A percentile compares a stretch with the other conserved stretches of the same genome.
phyloP scores from a whole-genome alignment of 2,797 vertebrate species.

The Malacoraja senta region DNA sequence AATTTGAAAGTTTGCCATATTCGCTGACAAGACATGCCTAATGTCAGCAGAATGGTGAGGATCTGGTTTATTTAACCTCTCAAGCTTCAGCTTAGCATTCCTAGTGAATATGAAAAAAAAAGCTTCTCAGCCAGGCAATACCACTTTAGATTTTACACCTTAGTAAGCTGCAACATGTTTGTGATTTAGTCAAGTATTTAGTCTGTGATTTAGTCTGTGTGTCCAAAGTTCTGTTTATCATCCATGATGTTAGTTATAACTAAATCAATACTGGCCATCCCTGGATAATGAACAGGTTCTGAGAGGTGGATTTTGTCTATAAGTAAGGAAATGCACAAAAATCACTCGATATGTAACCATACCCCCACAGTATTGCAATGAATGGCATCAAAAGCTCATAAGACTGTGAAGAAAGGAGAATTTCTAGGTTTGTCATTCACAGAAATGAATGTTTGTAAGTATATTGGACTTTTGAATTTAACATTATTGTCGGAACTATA shows the following conservation, averaged over 20 bases:
- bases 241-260: conserved; percentile 39
- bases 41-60: conserved; percentile 47
- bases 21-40: conserved; percentile 12
- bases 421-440: no score
- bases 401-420: no score
- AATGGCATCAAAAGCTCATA: no score
- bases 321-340: no score
- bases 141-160: conserved; percentile 67
- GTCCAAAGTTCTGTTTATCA: conserved; percentile 56
- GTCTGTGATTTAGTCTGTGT: conserved; percentile 42
- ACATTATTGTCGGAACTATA: no score
- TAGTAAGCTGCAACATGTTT: conserved; percentile 49
- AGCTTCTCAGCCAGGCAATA: conserved; percentile 65
- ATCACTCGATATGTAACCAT: no score
- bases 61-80: conserved; percentile 55
- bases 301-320: no score
- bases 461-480: no score
- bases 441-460: no score
- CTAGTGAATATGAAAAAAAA: conserved; percentile 48
- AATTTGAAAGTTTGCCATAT: conserved; percentile 26
- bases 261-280: no score
- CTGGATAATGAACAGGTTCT: no score
- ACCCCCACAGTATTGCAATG: no score
- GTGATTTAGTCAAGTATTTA: conserved; percentile 49
- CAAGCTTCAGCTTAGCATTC: conserved; percentile 47